These are phyloP conservation scores for Drosophila tani DNA, from an alignment of 1,140 invertebrate species.

Conservation along the genomic window DNA sequence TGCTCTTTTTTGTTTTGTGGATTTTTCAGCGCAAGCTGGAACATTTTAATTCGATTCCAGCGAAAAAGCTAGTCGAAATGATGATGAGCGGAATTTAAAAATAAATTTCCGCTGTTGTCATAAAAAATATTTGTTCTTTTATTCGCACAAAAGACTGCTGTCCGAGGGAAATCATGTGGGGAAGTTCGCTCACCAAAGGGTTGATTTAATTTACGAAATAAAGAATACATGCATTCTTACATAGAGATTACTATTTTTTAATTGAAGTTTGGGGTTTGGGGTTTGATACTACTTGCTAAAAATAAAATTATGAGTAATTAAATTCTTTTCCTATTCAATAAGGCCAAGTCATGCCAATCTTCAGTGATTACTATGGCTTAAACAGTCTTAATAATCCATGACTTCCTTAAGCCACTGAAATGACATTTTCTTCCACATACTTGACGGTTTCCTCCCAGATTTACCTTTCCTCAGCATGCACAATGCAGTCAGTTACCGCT, in stretches of 20 bases:
- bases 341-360: too few relatives aligned
- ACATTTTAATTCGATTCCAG: conserved; percentile 27
- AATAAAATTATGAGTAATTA: too few relatives aligned
- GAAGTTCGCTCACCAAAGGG: neutral
- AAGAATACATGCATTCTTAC: too few relatives aligned
- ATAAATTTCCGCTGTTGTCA: conserved; percentile 29
- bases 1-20: neutral
- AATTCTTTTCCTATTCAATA: too few relatives aligned
- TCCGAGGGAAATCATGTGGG: neutral
- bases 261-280: too few relatives aligned
- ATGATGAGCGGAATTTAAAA: conserved; percentile 27
- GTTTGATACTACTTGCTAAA: too few relatives aligned
- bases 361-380: too few relatives aligned
- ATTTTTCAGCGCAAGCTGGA: conserved; percentile 6
- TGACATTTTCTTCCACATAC: neutral
- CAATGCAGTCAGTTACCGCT: neutral
- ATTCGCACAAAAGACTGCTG: conserved; percentile 27
- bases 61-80: conserved; percentile 9
- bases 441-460: neutral
- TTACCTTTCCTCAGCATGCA: neutral
- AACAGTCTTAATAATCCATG: too few relatives aligned
- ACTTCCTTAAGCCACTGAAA: too few relatives aligned
- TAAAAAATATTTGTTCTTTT: conserved; percentile 13
- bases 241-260: too few relatives aligned
- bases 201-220: neutral